Evolutionary conservation across 2,888 invertebrate species (phyloP).

Genomic region (Ophion slaviceki): DNA sequence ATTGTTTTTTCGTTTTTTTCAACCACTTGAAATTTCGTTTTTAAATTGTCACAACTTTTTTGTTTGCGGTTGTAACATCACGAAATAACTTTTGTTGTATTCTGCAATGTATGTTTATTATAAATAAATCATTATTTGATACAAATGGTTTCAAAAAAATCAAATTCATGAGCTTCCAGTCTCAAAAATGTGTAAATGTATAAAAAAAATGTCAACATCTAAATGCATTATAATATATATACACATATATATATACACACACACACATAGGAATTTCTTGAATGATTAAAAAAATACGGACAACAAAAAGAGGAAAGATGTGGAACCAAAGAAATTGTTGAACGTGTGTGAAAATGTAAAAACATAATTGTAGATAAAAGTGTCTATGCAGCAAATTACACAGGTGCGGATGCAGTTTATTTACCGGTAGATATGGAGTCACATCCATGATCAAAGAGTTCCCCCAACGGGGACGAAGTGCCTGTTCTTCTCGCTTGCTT

Average conservation of each 20-base stretch:
- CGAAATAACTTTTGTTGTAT: no score
- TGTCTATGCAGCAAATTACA: background rate
- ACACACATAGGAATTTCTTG: background rate
- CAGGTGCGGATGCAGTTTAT: background rate
- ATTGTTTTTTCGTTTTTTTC: no score
- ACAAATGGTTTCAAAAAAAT: no score
- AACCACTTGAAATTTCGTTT: no score
- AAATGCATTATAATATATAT: no score
- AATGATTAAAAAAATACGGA: background rate
- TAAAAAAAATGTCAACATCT: no score
- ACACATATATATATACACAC: background rate
- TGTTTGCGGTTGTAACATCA: no score
- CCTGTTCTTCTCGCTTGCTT: slow-evolving; percentile 99
- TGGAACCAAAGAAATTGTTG: background rate
- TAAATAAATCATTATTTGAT: no score
- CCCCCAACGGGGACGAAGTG: slow-evolving; percentile 96
- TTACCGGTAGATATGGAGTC: slow-evolving; percentile 96
- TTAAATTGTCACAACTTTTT: no score
- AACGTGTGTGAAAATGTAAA: background rate
- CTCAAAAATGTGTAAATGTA: no score
- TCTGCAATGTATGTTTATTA: no score
- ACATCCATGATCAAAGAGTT: slow-evolving; percentile 99
- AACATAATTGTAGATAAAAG: background rate
- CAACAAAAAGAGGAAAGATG: background rate
- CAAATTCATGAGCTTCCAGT: no score